Conservation (phyloP, 2,797 vertebrate species). For the Allobates femoralis region DNA sequence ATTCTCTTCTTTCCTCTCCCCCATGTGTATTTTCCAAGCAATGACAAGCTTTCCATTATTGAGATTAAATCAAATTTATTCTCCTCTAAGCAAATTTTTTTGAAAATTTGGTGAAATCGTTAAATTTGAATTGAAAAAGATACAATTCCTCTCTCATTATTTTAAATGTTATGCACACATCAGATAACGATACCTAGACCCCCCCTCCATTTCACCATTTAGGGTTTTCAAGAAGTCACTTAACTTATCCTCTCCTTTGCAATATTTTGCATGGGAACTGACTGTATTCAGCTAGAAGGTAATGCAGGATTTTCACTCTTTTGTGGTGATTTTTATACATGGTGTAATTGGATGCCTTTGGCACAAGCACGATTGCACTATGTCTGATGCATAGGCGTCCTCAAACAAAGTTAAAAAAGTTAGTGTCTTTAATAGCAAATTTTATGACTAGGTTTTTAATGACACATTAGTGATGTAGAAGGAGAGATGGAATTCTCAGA, state of each 20-base stretch:
- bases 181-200: no score
- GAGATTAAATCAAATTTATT: no score
- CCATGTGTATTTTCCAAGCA: no score
- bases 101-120: no score
- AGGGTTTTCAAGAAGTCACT: background rate
- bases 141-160: no score
- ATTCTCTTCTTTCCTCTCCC: no score
- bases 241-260: background rate
- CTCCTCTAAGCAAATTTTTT: no score
- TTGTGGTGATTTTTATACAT: background rate
- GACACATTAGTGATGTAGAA: constrained; percentile 23
- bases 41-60: no score
- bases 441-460: constrained; percentile 25
- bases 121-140: no score
- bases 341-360: background rate
- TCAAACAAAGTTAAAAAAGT: background rate
- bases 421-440: constrained; percentile 20
- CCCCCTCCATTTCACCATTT: background rate
- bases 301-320: background rate
- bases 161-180: no score
- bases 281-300: background rate
- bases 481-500: constrained; percentile 32
- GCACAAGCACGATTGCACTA: background rate
- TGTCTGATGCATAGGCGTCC: background rate
- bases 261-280: background rate